A percentile compares a stretch with the other conserved stretches of the same genome.
Evolutionary conservation across 2,113 vertebrate genomes (phyloP).

Genomic region (Leptocoma aspasia): DNA sequence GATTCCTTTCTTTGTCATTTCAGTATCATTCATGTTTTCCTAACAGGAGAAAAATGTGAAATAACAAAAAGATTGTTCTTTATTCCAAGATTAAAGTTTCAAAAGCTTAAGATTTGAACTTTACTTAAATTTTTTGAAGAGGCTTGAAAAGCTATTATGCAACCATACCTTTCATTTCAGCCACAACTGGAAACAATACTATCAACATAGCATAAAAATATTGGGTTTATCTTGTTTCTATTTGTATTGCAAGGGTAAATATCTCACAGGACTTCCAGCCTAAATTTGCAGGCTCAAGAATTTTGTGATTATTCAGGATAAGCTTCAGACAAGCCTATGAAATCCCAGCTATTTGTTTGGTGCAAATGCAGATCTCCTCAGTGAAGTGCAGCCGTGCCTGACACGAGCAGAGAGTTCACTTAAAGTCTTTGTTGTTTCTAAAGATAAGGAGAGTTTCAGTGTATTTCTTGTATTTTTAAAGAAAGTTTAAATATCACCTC

Average conservation of each 20-base stretch:
- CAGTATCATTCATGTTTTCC: background rate
- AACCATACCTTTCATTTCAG: background rate
- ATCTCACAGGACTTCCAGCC: background rate
- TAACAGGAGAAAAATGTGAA: background rate
- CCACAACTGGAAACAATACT: background rate
- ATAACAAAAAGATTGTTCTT: background rate
- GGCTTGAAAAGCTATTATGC: background rate
- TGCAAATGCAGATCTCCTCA: background rate
- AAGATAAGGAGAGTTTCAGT: background rate
- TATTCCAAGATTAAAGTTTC: slow-evolving; percentile 4
- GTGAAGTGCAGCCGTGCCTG: background rate
- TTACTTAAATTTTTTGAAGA: background rate
- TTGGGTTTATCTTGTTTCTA: background rate
- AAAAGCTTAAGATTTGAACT: slow-evolving; percentile 4
- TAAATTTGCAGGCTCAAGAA: background rate
- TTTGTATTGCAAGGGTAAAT: background rate
- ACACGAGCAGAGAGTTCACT: background rate
- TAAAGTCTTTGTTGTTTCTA: background rate
- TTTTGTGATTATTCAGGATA: background rate
- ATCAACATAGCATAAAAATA: background rate
- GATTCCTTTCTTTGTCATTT: background rate
- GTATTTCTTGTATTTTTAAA: background rate
- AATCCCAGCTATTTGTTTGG: background rate
- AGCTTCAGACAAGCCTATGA: background rate
- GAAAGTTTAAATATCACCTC: background rate